These are phyloP conservation scores for Rhagoletis pomonella DNA, from an alignment of 1,140 invertebrate species.

Conservation along the genomic window DNA sequence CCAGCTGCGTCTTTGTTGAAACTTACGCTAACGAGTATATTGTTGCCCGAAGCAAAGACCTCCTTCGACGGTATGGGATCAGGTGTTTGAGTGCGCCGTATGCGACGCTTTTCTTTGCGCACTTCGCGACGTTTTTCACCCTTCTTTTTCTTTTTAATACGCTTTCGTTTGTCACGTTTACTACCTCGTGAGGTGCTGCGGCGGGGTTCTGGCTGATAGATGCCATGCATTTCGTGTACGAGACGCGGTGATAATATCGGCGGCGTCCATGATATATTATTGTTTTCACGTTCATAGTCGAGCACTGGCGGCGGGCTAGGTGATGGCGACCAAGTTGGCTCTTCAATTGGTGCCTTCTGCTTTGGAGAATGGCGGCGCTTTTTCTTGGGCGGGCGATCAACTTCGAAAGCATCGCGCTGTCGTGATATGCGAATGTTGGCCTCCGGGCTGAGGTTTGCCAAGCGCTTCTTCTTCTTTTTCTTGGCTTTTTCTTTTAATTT, in stretches of 20 bases:
- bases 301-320: slow-evolving; percentile 60
- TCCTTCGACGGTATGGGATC: slow-evolving; percentile 85
- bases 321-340: slow-evolving; percentile 70
- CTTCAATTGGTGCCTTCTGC: slow-evolving; percentile 63
- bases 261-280: slow-evolving; percentile 67
- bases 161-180: slow-evolving; percentile 72
- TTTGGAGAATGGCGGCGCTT: slow-evolving; percentile 61
- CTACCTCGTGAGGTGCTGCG: slow-evolving; percentile 62
- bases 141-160: slow-evolving; percentile 70
- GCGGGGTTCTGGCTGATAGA: slow-evolving; percentile 57
- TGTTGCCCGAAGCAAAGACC: slow-evolving; percentile 93
- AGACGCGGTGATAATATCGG: slow-evolving; percentile 75
- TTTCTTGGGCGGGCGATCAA: slow-evolving; percentile 63
- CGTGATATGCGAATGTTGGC: slow-evolving; percentile 59
- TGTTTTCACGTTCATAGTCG: slow-evolving; percentile 62
- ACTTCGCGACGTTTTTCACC: slow-evolving; percentile 75
- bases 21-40: slow-evolving; percentile 92
- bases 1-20: slow-evolving; percentile 84
- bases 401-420: slow-evolving; percentile 67
- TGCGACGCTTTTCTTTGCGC: slow-evolving; percentile 78
- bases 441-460: slow-evolving; percentile 62
- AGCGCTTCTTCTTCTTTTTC: slow-evolving; percentile 66
- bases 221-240: slow-evolving; percentile 43
- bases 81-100: slow-evolving; percentile 76
- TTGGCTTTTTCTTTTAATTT: slow-evolving; percentile 67